Base-by-base conservation (phyloP, 2,113 vertebrate species). In the Mugil cephalus region DNA sequence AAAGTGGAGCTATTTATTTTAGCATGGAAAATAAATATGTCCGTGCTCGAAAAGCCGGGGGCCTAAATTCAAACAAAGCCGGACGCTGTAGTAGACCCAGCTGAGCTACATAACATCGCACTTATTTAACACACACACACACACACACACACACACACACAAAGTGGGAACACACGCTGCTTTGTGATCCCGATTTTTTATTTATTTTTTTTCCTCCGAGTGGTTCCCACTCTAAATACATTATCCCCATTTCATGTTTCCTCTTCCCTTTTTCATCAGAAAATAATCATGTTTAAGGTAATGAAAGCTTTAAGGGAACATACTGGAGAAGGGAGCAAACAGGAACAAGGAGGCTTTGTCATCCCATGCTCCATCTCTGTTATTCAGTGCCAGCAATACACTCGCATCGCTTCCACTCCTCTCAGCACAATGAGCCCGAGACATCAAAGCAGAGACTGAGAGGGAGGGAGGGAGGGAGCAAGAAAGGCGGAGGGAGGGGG, bases 1-100 rank as follows among this genome's bases (percentile, higher is more conserved):
- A 85, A 87, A 89, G 82, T 75, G 75, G 51, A 66, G 82, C 77
- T 84, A 89, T 90, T 87, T 87, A 87, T 91, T 88, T 88, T 82
- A 86, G 56, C 75, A 79, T 64, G 70, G 68, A 72, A 85, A 85
- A 91, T 84, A 86, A 85, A 91, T 88, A 71, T 67, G 83, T 84
- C 62, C 21, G 7, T 5, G 47, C 55, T 69, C 53, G 56, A 77
- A 83, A 64, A 77, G 79, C 83, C 65, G 0, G 56, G 58, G 83
- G 87, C 69, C 14, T 9, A 67, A 85, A 84, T 79, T 84, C 79
- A 85, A 82, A 74, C 84, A 85, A 79, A 78, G 61, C 69, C 51
- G 82, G 88, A 65, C 69, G 64, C 79, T 74, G 51, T 81, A 52
- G 19, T 78, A 64, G 66, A 76, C 55, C 47, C 53, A 74, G 83